Base-by-base conservation (phyloP, 2,797 vertebrate species). In the Hephaestus fuliginosus region DNA sequence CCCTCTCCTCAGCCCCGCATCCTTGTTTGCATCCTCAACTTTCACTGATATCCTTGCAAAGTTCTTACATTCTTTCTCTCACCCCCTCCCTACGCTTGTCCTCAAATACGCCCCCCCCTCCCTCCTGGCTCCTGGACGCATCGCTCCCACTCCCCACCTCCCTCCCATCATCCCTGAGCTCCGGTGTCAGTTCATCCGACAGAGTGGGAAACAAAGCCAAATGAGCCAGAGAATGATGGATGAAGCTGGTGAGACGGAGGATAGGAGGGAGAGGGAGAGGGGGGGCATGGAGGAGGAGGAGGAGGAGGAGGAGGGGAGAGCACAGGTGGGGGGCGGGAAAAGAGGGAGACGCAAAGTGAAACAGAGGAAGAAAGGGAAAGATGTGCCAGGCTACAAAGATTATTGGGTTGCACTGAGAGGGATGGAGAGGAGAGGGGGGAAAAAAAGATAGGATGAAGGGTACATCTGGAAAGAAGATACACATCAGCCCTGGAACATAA, bases 221-320 rank as follows among this genome's bases (percentile, higher is more conserved):
- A 95, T 80, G 88, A 95, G 92, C 91, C 92, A 79, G 86, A 87
- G 86, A 92, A 96, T 96, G 95, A 96, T 93, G 94, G 95, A 96
- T 94, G 93, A 93, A 91, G 86, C 80, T 86, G 82, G 91, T 66
- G 87, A 83, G 84, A 88, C 86, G 82, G 93, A 93, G 70, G 84
- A 85, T 46, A 60, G 68, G 85, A 69, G 61, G 70, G 68, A 22
- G 70, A 43, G 51, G 30, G 25, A 25, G 25, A 33, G 30, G 30
- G 30, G 30, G 25, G 25, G 25, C 25, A 25, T 25, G 25, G 30
- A 33, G 44, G 44, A 46, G 48, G 48, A 17, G 22, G 15, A 17
- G 43, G 55, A 70, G 63, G 71, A 70, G 25, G 55, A 53, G 64
- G 55, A 78, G 66, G 25, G 39, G 52, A 7, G 44, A 78, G 81